Evolutionary conservation across 2,888 invertebrate genomes (phyloP), one percentile per base, ranked within the genome.

Genomic region (Eudemis profundana): DNA sequence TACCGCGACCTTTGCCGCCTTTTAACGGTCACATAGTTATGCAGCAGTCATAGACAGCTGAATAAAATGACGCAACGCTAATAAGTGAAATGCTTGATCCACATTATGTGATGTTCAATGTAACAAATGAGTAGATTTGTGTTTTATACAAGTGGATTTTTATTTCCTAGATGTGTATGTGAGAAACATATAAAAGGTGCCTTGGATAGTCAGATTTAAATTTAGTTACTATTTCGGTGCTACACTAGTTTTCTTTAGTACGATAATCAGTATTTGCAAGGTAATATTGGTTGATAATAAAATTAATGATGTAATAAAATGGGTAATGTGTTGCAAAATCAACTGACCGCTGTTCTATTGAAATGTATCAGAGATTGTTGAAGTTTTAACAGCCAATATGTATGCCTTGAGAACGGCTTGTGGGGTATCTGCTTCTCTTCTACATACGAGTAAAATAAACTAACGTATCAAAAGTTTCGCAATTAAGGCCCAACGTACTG

Each of bases 311-410:
- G 17, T 15, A 40, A 15, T 19, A 17, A 19, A 36, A 42, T 42
- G 19, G 0, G 15, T 10, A 54, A 10, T 42, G 19, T 17, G 4
- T 42, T 27, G 15, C 27, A 23, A 40, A 12, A 40, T 23, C 10
- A 23, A 14, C 40, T 54, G 42, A 5, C 12, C n/a, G 8, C 42
- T 27, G 19, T 12, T 56, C 15, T 1, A 17, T n/a, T n/a, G n/a
- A 19, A 42, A 54, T 42, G 27, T 15, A 56, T n/a, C 40, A 40
- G 49, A 21, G 10, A 50, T 4, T 50, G 29, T 50, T 42, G 29
- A 8, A 33, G 17, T 51, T 42, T 33, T 44, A 50, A 61, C 72
- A 82, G 86, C 88, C 88, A 86, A 87, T 89, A 87, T 87, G 84
- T 86, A 86, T 79, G 85, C 78, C 71, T 79, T 78, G 85, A 79